Evolutionary conservation across 2,888 invertebrate species (phyloP).

Genomic region (Tetheella fluctuosa): DNA sequence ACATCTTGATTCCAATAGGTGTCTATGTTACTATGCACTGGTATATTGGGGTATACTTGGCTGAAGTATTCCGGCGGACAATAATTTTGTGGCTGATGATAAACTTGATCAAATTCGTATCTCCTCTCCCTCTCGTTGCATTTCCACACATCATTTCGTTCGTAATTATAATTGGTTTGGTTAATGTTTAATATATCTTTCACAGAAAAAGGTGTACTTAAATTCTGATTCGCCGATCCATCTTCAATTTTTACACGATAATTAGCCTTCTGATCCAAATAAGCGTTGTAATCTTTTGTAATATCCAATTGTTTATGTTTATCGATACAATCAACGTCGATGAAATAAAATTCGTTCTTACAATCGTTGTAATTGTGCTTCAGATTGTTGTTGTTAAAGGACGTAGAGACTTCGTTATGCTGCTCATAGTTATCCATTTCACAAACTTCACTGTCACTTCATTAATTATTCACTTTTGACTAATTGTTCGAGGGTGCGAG

Average conservation of each 20-base stretch:
- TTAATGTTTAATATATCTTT: slow-evolving; percentile 74
- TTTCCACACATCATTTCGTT: slow-evolving; percentile 68
- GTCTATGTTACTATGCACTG: slow-evolving; percentile 62
- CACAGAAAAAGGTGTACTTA: slow-evolving; percentile 73
- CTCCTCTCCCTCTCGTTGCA: slow-evolving; percentile 55
- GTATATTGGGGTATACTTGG: slow-evolving; percentile 63
- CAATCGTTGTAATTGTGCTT: slow-evolving; percentile 66
- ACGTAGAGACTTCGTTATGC: slow-evolving; percentile 69
- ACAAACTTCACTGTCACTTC: slow-evolving; percentile 32
- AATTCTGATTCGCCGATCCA: slow-evolving; percentile 39
- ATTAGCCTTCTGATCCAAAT: slow-evolving; percentile 46
- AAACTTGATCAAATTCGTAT: slow-evolving; percentile 61
- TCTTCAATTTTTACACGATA: slow-evolving; percentile 63
- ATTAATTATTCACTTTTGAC: slow-evolving; percentile 55
- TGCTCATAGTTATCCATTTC: slow-evolving; percentile 73
- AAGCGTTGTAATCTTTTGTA: slow-evolving; percentile 41
- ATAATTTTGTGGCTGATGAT: slow-evolving; percentile 58
- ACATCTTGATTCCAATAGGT: slow-evolving; percentile 67
- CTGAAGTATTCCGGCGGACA: slow-evolving; percentile 64
- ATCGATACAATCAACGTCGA: slow-evolving; percentile 40
- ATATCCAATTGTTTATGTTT: slow-evolving; percentile 49
- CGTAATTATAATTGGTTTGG: slow-evolving; percentile 63
- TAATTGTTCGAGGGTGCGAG: slow-evolving; percentile 47
- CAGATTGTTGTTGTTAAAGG: slow-evolving; percentile 63
- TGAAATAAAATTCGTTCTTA: slow-evolving; percentile 61